Base-by-base conservation (phyloP, 2,888 invertebrate species). In the Apodemia duryi region DNA sequence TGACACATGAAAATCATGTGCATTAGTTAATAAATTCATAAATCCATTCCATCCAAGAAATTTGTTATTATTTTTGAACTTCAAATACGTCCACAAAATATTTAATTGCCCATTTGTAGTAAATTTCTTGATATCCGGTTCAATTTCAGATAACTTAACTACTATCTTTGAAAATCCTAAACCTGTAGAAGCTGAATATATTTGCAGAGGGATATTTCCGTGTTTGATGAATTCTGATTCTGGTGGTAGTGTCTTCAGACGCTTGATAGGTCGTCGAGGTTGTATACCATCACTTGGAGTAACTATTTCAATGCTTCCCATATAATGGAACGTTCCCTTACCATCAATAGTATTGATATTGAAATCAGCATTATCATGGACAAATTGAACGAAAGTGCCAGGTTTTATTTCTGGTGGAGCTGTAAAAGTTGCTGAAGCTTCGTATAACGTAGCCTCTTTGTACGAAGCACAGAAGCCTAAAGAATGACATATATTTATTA, bases 221-320 rank as follows among this genome's bases (percentile, higher is more conserved):
- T 62, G 41, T 52, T 64, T 49, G 52, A 52, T 6, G 49, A 66
- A 52, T 21, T 63, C 21, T 11, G 62, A 49, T 41, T 66, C 62
- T 43, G 65, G 57, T 62, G 66, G 68, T 41, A 62, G 61, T 65
- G 43, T 68, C 29, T 68, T 65, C 52, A 66, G 57, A 65, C 66
- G 69, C 54, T 66, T 64, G 35, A 70, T 68, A 63, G 54, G 57
- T 67, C 60, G 43, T 61, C 49, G 43, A 46, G 62, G 43, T 51
- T 51, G 51, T 51, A 21, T 51, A 51, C 43, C 43, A 43, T 43
- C 43, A 43, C 43, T 43, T 43, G 43, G 43, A 43, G 43, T 43
- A 11, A 43, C 11, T 49, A 49, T 49, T 49, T 49, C n/a, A 49
- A 49, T 49, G 5, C 5, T 5, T 49, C 46, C 46, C 46, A 49